These are phyloP conservation scores for Jordanella pulchra DNA, from an alignment of 2,797 vertebrate species.

Conservation along the genomic window DNA sequence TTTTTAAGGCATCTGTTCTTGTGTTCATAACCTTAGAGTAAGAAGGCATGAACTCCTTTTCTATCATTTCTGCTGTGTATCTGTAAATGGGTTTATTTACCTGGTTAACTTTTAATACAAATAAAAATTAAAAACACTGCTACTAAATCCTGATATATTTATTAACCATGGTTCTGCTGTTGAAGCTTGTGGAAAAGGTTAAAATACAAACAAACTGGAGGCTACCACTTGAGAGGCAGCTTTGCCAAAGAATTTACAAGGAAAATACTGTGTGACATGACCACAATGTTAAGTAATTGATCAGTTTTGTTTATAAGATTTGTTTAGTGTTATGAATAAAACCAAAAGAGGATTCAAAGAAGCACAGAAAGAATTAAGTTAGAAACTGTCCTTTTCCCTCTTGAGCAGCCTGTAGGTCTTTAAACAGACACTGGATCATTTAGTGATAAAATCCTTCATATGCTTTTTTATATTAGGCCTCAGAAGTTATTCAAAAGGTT, in stretches of 20 bases:
- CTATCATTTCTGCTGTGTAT: neutral
- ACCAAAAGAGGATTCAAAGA: neutral
- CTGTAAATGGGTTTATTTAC: neutral
- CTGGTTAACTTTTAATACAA: neutral
- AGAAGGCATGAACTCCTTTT: neutral
- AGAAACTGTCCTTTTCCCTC: neutral
- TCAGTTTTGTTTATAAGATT: neutral
- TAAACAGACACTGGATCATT: no score
- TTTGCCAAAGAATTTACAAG: neutral
- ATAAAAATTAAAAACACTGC: neutral
- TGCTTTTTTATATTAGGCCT: neutral
- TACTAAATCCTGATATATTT: neutral
- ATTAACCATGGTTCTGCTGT: neutral
- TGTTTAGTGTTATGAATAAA: neutral
- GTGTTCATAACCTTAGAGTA: neutral
- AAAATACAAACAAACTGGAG: neutral
- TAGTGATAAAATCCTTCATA: neutral
- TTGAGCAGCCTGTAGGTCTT: neutral
- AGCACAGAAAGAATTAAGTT: neutral
- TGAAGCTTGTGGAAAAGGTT: slow-evolving; percentile 1
- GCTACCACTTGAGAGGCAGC: no score
- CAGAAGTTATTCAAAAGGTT: neutral
- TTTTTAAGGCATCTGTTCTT: no score
- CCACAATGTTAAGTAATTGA: neutral
- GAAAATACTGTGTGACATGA: neutral